Conservation (phyloP, 37 sponge, comb jelly and placozoan species). For the Theonella swinhoei region DNA sequence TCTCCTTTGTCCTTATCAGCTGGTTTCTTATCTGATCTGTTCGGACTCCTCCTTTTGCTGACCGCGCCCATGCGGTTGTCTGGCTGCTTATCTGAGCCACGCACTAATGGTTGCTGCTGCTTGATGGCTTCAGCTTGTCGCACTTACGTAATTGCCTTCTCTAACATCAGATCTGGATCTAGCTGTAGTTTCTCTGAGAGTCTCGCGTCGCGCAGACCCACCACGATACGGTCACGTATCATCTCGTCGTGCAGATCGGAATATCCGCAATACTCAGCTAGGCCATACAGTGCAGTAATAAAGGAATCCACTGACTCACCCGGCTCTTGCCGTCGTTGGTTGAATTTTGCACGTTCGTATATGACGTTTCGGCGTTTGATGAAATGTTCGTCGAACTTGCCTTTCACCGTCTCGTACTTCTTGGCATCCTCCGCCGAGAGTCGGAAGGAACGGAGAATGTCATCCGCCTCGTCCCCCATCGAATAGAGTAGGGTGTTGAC, state of each 20-base stretch:
- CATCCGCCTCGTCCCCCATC: conserved; percentile 51
- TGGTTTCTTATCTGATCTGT: not conserved
- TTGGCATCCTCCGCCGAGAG: conserved; percentile 28
- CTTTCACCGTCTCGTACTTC: conserved; percentile 28
- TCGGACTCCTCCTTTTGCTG: not conserved
- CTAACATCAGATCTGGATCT: conserved; percentile 16
- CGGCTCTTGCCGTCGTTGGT: conserved; percentile 36
- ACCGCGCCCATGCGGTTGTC: too few relatives aligned
- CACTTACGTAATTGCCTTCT: conserved; percentile 27
- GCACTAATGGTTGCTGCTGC: conserved; percentile 20
- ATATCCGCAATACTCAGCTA: conserved; percentile 46
- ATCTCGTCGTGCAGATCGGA: conserved; percentile 40
- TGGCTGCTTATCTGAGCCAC: not conserved
- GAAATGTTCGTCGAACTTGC: conserved; percentile 40
- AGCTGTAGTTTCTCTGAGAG: conserved; percentile 46
- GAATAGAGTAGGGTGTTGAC: conserved; percentile 41
- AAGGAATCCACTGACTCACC: conserved; percentile 51
- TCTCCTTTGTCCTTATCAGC: too few relatives aligned
- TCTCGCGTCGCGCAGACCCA: conserved; percentile 27
- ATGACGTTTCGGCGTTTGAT: conserved; percentile 37
- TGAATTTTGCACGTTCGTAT: conserved; percentile 38
- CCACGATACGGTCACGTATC: conserved; percentile 48
- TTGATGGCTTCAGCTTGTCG: conserved; percentile 28
- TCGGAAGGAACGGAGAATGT: conserved; percentile 37
- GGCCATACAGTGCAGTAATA: conserved; percentile 35